Evolutionary conservation across 92 coral and sea anemone genomes (phyloP), one percentile per base, ranked within the genome.

Genomic region (Ricordea florida): DNA sequence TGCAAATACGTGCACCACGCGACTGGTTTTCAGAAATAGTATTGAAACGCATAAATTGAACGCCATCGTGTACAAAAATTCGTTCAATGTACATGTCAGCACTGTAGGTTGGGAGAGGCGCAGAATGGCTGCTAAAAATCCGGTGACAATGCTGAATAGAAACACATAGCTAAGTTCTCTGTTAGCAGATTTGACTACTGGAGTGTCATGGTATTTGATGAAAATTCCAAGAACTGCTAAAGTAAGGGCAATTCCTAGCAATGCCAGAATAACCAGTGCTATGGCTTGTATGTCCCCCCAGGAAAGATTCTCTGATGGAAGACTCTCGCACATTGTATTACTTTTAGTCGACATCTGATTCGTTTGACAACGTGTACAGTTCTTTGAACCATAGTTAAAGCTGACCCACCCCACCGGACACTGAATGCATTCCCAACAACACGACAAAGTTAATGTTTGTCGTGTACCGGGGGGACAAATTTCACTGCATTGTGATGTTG

Each of bases 401-500:
- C 86, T 91, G 2, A 78, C 35, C 3, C 55, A 51, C 3, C 82
- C 87, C 9, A 62, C 17, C 2, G 79, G 68, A 59, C 97, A 91
- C 7, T 43, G 23, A 28, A 82, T 51, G 34, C 97, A 91, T 9
- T 82, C 87, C 97, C 97, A 91, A 44, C 97, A 91, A 52, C 97
- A 91, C n/a, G 81, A 71, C 8, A 79, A 20, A 10, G 85, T 65
- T 0, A 57, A 42, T 13, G 90, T 78, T 41, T 87, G 89, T 34
- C 66, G 35, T 10, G 70, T 83, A 1, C 97, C 97, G 3, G 92
- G 92, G 1, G 68, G 64, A 38, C 97, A 91, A 22, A 71, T 33
- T 38, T 72, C 29, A 21, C 82, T 87, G 74, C 97, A 91, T n/a
- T 48, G 80, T 5, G 92, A 91, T 4, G 27, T 64, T 5, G 97